A percentile compares a stretch with the other conserved stretches of the same genome.
Evolutionary conservation across 2,797 vertebrate species (phyloP).

Genomic region (Poecilia wingei): DNA sequence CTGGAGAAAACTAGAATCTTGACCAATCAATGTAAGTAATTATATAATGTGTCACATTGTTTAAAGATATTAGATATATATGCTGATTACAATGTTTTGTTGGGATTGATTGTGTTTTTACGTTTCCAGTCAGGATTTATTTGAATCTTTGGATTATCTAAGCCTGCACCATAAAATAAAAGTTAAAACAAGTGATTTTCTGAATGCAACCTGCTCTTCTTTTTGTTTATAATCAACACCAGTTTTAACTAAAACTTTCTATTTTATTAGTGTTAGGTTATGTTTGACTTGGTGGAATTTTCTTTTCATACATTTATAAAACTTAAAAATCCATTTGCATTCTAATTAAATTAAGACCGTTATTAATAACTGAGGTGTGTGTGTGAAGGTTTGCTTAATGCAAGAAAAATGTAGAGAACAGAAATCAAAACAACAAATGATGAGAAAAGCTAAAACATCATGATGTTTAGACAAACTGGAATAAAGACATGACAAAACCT

Average conservation of each 20-base stretch:
- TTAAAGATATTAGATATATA: neutral
- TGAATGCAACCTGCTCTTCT: neutral
- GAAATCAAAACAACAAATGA: neutral
- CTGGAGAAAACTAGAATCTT: constrained; percentile 20
- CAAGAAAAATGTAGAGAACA: neutral
- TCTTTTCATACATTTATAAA: too few species aligned
- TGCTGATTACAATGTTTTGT: neutral
- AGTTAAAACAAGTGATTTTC: neutral
- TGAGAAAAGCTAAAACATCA: neutral
- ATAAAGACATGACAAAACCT: neutral
- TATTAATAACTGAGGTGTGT: too few species aligned
- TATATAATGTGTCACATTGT: neutral
- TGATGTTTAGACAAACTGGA: neutral
- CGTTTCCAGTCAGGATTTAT: neutral
- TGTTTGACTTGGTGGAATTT: neutral
- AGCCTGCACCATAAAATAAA: neutral
- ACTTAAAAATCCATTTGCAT: too few species aligned
- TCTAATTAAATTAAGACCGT: too few species aligned
- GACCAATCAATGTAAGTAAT: neutral
- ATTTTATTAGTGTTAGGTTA: neutral
- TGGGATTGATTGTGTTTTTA: neutral
- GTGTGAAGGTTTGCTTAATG: too few species aligned
- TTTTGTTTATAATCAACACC: neutral
- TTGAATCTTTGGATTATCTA: neutral
- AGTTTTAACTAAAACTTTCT: neutral